phyloP scores from a whole-genome alignment of 1,140 invertebrate species.

The Camponotus vicinus region DNA sequence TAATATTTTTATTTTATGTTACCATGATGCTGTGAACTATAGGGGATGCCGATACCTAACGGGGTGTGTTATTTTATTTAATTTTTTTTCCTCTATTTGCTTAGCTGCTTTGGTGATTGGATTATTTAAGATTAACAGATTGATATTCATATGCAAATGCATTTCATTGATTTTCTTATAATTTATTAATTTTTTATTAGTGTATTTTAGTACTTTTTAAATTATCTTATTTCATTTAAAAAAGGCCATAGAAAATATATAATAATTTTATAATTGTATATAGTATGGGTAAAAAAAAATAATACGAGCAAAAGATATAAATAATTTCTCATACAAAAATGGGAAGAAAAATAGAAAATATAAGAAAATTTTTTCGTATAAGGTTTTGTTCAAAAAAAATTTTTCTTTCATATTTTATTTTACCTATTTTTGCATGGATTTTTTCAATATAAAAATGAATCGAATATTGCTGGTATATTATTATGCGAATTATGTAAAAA shows the following conservation, averaged over 20 bases:
- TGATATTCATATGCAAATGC: neutral
- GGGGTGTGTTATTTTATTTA: constrained; percentile 84
- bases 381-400: too few species aligned
- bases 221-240: neutral
- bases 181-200: constrained; percentile 14
- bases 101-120: constrained; percentile 66
- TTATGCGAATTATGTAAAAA: too few species aligned
- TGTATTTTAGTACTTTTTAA: neutral
- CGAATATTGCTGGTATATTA: too few species aligned
- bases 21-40: constrained; percentile 81
- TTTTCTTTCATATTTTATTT: too few species aligned
- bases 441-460: too few species aligned
- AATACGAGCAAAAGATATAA: too few species aligned
- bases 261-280: neutral
- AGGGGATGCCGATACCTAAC: constrained; percentile 84
- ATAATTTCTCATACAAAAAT: too few species aligned
- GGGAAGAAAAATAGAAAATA: too few species aligned
- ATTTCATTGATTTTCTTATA: constrained; percentile 15
- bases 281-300: neutral
- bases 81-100: constrained; percentile 71
- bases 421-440: too few species aligned
- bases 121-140: constrained; percentile 19
- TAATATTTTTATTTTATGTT: constrained; percentile 83
- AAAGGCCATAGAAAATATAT: neutral
- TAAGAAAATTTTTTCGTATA: too few species aligned